Evolutionary conservation across 1,140 invertebrate genomes (phyloP).

Genomic region (Brachionus calyciflorus): DNA sequence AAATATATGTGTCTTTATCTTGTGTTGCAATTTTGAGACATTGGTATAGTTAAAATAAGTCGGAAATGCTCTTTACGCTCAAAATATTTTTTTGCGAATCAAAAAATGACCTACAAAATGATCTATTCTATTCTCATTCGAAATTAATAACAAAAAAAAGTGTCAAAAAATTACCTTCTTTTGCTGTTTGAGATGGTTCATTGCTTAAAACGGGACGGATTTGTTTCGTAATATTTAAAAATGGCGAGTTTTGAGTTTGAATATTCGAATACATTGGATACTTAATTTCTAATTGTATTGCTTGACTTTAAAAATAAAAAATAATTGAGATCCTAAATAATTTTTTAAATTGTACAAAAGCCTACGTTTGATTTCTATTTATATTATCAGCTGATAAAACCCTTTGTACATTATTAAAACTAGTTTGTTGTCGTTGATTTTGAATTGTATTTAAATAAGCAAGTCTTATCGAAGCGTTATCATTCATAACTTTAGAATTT

Average conservation of each 20-base stretch:
- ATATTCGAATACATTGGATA: slow-evolving; percentile 40
- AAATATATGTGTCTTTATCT: too few species aligned
- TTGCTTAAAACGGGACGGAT: neutral
- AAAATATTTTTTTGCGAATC: too few species aligned
- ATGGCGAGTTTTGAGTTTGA: neutral
- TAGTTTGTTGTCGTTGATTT: neutral
- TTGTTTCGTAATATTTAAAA: slow-evolving; percentile 4
- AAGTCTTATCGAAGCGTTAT: neutral
- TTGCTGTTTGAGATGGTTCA: neutral
- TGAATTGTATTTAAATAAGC: slow-evolving; percentile 29
- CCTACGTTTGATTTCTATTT: slow-evolving; percentile 11
- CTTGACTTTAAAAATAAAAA: neutral
- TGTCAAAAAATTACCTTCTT: too few species aligned
- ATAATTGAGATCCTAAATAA: too few species aligned
- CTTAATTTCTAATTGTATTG: slow-evolving; percentile 20
- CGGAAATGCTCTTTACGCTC: too few species aligned
- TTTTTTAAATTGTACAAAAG: too few species aligned
- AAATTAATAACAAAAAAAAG: too few species aligned
- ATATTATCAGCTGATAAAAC: slow-evolving; percentile 11
- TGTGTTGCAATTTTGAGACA: too few species aligned
- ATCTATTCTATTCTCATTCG: too few species aligned
- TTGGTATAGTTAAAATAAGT: too few species aligned
- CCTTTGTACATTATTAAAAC: neutral
- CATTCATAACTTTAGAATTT: neutral
- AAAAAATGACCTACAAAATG: too few species aligned